Base-by-base conservation (phyloP, 2,113 vertebrate species). In the Paradoxurus hermaphroditus region DNA sequence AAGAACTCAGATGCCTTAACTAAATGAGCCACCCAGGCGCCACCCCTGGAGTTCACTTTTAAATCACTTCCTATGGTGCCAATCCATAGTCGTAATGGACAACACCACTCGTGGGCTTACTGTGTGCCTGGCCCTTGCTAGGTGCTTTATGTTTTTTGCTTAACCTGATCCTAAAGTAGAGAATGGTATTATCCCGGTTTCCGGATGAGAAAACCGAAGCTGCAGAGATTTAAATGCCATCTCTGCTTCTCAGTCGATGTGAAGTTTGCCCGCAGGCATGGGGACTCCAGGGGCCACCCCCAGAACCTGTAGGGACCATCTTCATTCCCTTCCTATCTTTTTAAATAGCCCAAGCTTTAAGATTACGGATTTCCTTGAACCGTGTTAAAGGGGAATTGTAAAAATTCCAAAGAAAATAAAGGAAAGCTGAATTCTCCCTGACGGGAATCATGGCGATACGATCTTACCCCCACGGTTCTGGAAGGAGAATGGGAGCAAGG, bases 361-460 rank as follows among this genome's bases (percentile, higher is more conserved):
- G 88, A 86, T 29, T 25, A 41, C 44, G 16, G 25, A 70, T n/a
- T 83, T 84, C 19, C 29, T 75, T 41, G 15, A 84, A 41, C 86
- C 31, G 77, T 62, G 21, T 78, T 75, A 77, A 90, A 84, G 59
- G 8, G 73, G 4, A 34, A 46, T 53, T 79, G 4, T 53, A 27
- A 78, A 78, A 94, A 44, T 82, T 91, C 68, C 90, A 89, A 94
- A 84, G 16, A 65, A 10, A 92, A 82, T 59, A 79, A 93, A 73
- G n/a, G 14, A 78, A 79, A 87, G 29, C 34, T 75, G 65, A 85
- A 41, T 84, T 92, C 29, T 70, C 53, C 89, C 15, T 13, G 86
- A 70, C 1, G 2, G 56, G 36, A 72, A 41, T 19, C 25, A 92
- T 31, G 44, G 72, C n/a, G 39, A 21, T 39, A 39, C 34, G 46